phyloP scores from a whole-genome alignment of 2,113 vertebrate species.

The Oryzias curvinotus region DNA sequence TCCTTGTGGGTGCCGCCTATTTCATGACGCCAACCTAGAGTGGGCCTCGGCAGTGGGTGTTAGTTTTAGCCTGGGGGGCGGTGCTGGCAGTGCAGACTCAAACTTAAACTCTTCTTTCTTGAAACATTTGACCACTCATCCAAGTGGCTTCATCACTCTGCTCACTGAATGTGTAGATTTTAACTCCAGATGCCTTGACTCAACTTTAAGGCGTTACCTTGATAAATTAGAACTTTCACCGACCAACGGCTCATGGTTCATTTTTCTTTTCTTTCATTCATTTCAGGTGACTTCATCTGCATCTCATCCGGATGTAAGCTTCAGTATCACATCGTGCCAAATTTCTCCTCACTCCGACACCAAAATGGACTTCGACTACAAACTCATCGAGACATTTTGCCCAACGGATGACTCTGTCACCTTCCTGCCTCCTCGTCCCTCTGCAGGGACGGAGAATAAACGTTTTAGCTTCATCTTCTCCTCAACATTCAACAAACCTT shows the following conservation, averaged over 20 bases:
- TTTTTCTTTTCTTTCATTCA: constrained; percentile 28
- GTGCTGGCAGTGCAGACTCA: too few species aligned
- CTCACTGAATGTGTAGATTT: too few species aligned
- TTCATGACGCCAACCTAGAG: too few species aligned
- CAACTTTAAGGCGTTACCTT: too few species aligned
- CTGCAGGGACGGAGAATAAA: constrained; percentile 79
- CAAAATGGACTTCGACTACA: constrained; percentile 78
- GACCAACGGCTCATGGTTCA: background rate
- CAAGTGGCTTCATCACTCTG: too few species aligned
- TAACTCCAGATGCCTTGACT: too few species aligned
- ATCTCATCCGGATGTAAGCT: constrained; percentile 85
- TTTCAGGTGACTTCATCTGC: constrained; percentile 85
- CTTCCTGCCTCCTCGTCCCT: constrained; percentile 73
- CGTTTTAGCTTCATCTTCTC: constrained; percentile 91
- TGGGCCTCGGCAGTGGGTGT: too few species aligned
- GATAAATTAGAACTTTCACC: background rate
- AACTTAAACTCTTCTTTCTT: too few species aligned
- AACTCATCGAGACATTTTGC: constrained; percentile 93
- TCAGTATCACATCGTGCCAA: constrained; percentile 89
- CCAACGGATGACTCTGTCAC: constrained; percentile 87
- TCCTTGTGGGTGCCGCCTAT: too few species aligned
- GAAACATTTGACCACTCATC: too few species aligned
- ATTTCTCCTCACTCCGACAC: constrained; percentile 85
- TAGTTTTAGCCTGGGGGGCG: too few species aligned
- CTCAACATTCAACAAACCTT: constrained; percentile 80